Evolutionary conservation across 2,888 invertebrate species (phyloP), one percentile per base, ranked within the genome.

Genomic region (Gymnosoma rotundatum): DNA sequence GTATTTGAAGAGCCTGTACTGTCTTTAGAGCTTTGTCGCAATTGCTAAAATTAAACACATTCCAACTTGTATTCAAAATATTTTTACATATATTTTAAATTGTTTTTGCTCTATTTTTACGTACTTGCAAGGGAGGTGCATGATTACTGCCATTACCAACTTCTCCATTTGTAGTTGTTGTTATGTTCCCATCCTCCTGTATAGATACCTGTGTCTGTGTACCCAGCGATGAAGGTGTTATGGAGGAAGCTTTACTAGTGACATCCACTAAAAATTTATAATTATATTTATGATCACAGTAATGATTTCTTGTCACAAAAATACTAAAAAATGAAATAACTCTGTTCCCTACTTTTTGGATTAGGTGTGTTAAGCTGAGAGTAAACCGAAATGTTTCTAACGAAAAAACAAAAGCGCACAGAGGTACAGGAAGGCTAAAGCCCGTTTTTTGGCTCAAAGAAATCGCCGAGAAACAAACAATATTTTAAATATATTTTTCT

Each of bases 21-120:
- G 83, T 96, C 97, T 91, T 96, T 96, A 66, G 96, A 97, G 82
- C 95, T 95, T 91, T 96, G 95, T 1, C 95, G 94, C n/a, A 92
- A 92, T 89, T 94, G 92, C 94, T 94, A 88, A 1, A 78, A 69
- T 72, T 21, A 63, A 4, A 80, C 14, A 9, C n/a, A 74, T 52
- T 52, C 8, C 6, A 0, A 48, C 16, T 42, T 12, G 7, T 48
- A 48, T 7, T 8, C 7, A 32, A 32, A 32, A 25, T 25, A 25
- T 8, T n/a, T 16, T 6, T 48, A 48, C 1, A 52, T 18, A 32
- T 18, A 75, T 48, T 67, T 32, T 36, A 9, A 54, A 14, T 14
- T 73, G 8, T 8, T 14, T 25, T 58, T 8, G 50, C 9, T 14
- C 18, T 45, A 32, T 32, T 12, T 54, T 20, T 69, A 90, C 90